phyloP scores from a whole-genome alignment of 1,140 invertebrate species.

The Ephestia elutella region DNA sequence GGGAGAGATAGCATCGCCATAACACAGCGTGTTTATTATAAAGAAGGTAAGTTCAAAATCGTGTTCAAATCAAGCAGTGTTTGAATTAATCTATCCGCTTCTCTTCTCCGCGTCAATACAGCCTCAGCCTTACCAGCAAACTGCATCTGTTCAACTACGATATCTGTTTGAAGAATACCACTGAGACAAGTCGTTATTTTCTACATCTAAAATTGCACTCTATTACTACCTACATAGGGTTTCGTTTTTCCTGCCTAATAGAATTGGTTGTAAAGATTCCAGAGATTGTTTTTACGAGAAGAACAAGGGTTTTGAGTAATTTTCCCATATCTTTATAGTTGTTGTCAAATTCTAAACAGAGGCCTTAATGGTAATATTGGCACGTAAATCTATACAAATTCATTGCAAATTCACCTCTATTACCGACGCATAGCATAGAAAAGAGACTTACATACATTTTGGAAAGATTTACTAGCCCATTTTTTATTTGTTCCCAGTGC shows the following conservation, averaged over 20 bases:
- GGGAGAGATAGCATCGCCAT: no score
- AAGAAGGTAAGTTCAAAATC: no score
- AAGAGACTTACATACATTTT: no score
- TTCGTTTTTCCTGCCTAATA: not conserved
- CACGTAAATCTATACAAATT: no score
- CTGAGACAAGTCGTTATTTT: not conserved
- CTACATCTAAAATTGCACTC: not conserved
- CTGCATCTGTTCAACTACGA: not conserved
- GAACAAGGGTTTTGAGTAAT: not conserved
- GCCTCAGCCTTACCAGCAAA: not conserved
- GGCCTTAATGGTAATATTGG: not conserved
- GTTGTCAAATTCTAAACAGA: not conserved
- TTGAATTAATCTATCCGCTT: no score
- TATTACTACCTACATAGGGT: not conserved
- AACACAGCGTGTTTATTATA: no score
- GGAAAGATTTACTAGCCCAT: no score
- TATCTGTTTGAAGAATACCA: not conserved
- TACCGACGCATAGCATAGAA: no score
- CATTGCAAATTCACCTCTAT: no score
- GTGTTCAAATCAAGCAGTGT: no score
- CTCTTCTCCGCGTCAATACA: not conserved
- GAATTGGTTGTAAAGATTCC: not conserved
- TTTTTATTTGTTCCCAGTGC: no score
- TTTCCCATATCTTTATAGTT: not conserved
- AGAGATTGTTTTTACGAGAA: not conserved